Evolutionary conservation across 2,113 vertebrate species (phyloP).

Genomic region (Takifugu bimaculatus): DNA sequence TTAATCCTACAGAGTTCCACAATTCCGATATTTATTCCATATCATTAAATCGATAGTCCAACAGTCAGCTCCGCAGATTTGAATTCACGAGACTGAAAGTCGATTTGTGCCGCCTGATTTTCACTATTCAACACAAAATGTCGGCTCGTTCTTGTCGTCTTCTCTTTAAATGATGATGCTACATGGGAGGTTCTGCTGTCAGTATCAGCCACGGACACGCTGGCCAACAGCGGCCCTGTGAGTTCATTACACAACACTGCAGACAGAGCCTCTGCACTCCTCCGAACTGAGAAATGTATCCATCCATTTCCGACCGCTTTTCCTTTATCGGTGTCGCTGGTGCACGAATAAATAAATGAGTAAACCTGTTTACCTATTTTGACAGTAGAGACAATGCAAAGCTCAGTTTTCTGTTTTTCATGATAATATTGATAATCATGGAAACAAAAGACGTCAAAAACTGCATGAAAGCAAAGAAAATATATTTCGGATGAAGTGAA

Average conservation of each 20-base stretch:
- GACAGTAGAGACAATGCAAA: too few species aligned
- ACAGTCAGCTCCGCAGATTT: neutral
- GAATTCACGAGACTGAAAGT: neutral
- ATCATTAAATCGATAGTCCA: neutral
- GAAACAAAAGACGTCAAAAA: too few species aligned
- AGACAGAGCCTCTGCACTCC: neutral
- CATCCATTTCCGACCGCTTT: neutral
- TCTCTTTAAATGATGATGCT: neutral
- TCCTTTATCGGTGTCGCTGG: too few species aligned
- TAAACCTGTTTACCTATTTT: too few species aligned
- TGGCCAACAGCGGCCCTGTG: conserved; percentile 66
- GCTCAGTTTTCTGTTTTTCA: too few species aligned
- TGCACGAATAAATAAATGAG: too few species aligned
- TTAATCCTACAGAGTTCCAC: neutral
- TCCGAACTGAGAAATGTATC: neutral
- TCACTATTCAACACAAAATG: neutral
- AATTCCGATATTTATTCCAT: neutral
- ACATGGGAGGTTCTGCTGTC: conserved; percentile 25
- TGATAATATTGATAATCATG: too few species aligned
- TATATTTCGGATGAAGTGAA: too few species aligned
- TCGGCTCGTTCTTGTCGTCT: neutral
- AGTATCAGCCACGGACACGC: conserved; percentile 15
- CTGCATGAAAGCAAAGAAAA: too few species aligned
- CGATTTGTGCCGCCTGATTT: neutral
- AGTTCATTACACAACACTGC: conserved; percentile 24